Evolutionary conservation across 2,113 vertebrate species (phyloP), one percentile per base, ranked within the genome.

Genomic region (Saguinus imperator): DNA sequence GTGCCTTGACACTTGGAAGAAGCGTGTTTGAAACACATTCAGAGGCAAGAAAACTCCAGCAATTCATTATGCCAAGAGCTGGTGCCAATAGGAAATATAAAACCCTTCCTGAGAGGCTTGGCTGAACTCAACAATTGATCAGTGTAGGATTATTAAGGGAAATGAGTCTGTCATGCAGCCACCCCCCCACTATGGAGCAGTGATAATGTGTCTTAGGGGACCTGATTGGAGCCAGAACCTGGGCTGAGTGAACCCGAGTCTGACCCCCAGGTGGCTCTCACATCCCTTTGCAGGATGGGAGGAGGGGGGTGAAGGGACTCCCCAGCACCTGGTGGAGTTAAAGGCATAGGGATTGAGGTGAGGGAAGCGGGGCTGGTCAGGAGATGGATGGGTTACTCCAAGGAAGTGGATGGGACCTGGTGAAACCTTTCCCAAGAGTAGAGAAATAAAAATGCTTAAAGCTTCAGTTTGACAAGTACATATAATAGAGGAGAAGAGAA

Each of bases 1-100:
- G 75, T 27, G 55, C 57, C 43, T 72, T 92, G 75, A 86, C 32
- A 23, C 55, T 80, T 52, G 58, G 70, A 96, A 97, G 70, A 96
- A 7, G 29, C 58, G 48, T 80, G 37, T 92, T 80, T 87, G 81
- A 95, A 93, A 64, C 52, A 25, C 64, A 92, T 21, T 91, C 50
- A 73, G 79, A 96, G 35, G 48, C 27, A 72, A 79, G 76, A 70
- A 45, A 94, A 88, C 66, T 48, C 88, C 29, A 94, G 61, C 72
- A 37, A 84, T 93, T 92, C 57, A 70, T 58, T 70, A 27, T 50
- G 18, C 83, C 82, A 76, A 81, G 75, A 94, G 45, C 27, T 37
- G 27, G 64, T 92, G 92, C 85, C 88, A 76, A 57, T 9, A 87
- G 68, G 52, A 91, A 95, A 76, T 55, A 87, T 40, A 85, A 94